These are phyloP conservation scores for Rhynchonema sp. DNA, from an alignment of 2,888 invertebrate genomes.

Conservation along the genomic window DNA sequence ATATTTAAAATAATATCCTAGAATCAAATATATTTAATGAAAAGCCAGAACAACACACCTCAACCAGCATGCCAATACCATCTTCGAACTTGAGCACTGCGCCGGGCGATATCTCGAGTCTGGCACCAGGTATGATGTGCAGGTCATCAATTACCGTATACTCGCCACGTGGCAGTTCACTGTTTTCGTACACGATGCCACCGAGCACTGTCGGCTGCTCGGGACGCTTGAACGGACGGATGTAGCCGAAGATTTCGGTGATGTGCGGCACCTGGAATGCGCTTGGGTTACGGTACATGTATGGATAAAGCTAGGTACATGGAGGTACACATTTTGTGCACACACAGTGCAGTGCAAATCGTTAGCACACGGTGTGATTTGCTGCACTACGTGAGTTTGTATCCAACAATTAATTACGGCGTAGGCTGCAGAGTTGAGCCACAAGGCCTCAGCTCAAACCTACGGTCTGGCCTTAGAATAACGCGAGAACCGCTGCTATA, in stretches of 20 bases:
- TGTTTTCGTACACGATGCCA: conserved; percentile 73
- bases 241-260: conserved; percentile 25
- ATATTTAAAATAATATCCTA: conserved; percentile 9
- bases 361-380: too few species aligned
- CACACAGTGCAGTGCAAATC: too few species aligned
- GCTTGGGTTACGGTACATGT: too few species aligned
- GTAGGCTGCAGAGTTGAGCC: too few species aligned
- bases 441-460: too few species aligned
- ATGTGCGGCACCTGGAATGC: conserved; percentile 52
- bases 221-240: conserved; percentile 13
- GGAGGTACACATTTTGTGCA: too few species aligned
- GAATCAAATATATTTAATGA: neutral
- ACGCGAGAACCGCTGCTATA: too few species aligned
- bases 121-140: conserved; percentile 75
- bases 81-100: conserved; percentile 70
- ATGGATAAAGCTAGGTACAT: too few species aligned
- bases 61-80: conserved; percentile 82
- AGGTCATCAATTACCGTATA: conserved; percentile 84
- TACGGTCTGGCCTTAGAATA: too few species aligned
- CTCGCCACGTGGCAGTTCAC: conserved; percentile 43
- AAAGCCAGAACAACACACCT: conserved; percentile 27
- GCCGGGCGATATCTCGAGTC: conserved; percentile 64
- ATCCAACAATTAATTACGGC: too few species aligned
- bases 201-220: conserved; percentile 26
- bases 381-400: too few species aligned